phyloP scores from a whole-genome alignment of 2,888 invertebrate genomes.

The Mesorhabditis sp. region DNA sequence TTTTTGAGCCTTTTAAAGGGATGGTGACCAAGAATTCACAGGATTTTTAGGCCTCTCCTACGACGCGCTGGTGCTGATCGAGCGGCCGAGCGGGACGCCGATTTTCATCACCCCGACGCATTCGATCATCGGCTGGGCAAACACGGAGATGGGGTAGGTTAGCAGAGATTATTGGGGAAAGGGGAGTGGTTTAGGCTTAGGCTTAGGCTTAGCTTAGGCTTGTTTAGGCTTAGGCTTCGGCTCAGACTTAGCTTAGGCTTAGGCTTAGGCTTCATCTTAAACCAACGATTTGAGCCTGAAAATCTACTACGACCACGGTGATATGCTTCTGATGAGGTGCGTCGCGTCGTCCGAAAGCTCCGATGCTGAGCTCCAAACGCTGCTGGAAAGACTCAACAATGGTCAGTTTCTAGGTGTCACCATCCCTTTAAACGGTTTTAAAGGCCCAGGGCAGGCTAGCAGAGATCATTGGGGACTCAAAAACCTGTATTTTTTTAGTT shows the following conservation, averaged over 20 bases:
- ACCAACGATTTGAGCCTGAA: conserved; percentile 34
- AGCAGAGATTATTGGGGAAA: neutral
- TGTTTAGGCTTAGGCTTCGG: neutral
- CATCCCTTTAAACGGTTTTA: neutral
- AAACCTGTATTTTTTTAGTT: conserved; percentile 63
- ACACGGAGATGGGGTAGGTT: conserved; percentile 43
- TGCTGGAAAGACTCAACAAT: conserved; percentile 74
- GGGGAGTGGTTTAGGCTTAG: neutral
- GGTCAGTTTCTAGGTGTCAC: neutral
- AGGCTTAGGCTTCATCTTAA: conserved; percentile 15
- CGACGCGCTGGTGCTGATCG: conserved; percentile 81
- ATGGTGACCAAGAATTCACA: neutral
- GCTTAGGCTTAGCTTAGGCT: neutral
- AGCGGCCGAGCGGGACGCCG: conserved; percentile 76
- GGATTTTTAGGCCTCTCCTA: conserved; percentile 77
- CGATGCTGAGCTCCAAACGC: conserved; percentile 70
- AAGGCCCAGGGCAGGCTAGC: too few relatives aligned
- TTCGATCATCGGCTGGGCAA: conserved; percentile 73
- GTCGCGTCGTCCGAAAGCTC: conserved; percentile 66
- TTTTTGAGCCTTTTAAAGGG: neutral
- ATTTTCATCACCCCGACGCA: conserved; percentile 81
- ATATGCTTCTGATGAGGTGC: conserved; percentile 73
- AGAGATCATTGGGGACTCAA: too few relatives aligned
- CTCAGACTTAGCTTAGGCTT: conserved; percentile 10
- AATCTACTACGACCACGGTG: conserved; percentile 84